Evolutionary conservation across 1,140 invertebrate genomes (phyloP).

Genomic region (Drosophila quadrilineata): DNA sequence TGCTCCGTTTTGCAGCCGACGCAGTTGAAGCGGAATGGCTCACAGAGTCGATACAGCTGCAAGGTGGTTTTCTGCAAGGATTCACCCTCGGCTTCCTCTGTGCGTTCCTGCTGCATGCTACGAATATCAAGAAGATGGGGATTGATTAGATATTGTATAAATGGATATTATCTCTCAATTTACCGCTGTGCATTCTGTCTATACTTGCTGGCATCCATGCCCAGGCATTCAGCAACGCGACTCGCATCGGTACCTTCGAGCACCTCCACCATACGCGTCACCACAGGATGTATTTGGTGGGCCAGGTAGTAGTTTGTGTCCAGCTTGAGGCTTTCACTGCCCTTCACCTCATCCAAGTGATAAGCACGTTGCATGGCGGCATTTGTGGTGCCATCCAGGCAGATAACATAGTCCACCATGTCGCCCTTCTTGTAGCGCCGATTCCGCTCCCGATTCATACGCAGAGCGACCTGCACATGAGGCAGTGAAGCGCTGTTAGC

Average conservation of each 20-base stretch:
- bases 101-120: conserved; percentile 44
- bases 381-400: conserved; percentile 91
- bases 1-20: conserved; percentile 84
- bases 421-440: conserved; percentile 95
- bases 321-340: conserved; percentile 86
- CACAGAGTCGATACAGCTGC: conserved; percentile 89
- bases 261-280: conserved; percentile 96
- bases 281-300: conserved; percentile 96
- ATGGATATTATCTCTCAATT: not conserved
- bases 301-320: conserved; percentile 93
- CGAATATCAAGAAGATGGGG: not conserved
- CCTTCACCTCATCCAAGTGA: conserved; percentile 93
- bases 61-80: conserved; percentile 83
- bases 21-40: conserved; percentile 86
- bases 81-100: conserved; percentile 71
- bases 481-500: conserved; percentile 90
- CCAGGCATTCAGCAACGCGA: conserved; percentile 94
- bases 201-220: conserved; percentile 84
- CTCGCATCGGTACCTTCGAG: conserved; percentile 96
- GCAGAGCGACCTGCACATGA: conserved; percentile 95
- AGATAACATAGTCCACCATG: conserved; percentile 97
- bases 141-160: not conserved
- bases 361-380: conserved; percentile 95
- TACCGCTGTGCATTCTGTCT: conserved; percentile 72
- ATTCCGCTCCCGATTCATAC: conserved; percentile 90